Percentiles rank a stretch among this genome's conserved stretches.
These are phyloP conservation scores for Pseudorectes ferrugineus DNA, from an alignment of 2,113 vertebrate species.

Conservation along the genomic window DNA sequence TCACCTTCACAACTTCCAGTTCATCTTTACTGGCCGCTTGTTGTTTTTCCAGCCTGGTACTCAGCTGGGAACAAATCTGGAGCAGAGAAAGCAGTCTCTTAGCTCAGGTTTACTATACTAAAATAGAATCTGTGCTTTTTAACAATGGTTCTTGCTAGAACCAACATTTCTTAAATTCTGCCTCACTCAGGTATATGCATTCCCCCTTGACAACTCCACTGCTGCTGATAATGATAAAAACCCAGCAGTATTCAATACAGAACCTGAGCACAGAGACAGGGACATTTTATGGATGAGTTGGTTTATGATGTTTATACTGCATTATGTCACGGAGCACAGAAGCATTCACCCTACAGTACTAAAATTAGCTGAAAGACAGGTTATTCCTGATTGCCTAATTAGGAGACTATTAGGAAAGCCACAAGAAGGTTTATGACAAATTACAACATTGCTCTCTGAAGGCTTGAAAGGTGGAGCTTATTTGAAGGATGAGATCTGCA, in stretches of 20 bases:
- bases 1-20: constrained; percentile 92
- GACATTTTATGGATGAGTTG: background rate
- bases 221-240: background rate
- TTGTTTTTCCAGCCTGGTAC: constrained; percentile 93
- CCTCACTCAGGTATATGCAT: background rate
- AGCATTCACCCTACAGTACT: background rate
- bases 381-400: background rate
- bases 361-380: background rate
- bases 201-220: background rate
- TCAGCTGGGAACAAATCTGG: constrained; percentile 98
- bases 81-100: constrained; percentile 23
- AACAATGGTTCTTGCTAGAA: background rate
- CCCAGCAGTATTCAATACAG: background rate
- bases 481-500: background rate
- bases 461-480: background rate
- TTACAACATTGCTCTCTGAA: background rate
- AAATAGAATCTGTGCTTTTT: background rate
- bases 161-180: background rate
- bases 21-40: constrained; percentile 94
- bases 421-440: background rate
- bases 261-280: background rate
- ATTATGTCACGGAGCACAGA: background rate
- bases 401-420: background rate
- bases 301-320: background rate
- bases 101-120: background rate